These are phyloP conservation scores for Tolmerus cingulatus DNA, from an alignment of 2,888 invertebrate species.

Conservation along the genomic window DNA sequence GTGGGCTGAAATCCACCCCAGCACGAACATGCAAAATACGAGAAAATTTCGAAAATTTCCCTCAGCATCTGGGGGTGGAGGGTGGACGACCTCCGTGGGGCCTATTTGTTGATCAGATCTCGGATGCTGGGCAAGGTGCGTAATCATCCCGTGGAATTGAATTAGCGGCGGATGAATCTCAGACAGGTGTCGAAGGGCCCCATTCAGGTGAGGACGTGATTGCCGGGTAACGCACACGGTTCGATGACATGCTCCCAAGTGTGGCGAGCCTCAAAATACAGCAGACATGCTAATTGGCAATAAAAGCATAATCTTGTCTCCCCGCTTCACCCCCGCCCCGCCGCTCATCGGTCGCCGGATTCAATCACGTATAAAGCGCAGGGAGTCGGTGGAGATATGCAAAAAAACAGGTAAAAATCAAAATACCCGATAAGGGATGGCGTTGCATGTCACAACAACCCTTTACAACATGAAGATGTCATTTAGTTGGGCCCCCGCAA, in stretches of 20 bases:
- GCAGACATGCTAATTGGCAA: slow-evolving; percentile 39
- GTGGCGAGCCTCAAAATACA: neutral
- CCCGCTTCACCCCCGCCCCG: neutral
- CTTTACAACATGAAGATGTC: slow-evolving; percentile 42
- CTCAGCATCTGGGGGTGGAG: neutral
- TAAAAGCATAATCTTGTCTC: slow-evolving; percentile 34
- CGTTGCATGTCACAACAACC: slow-evolving; percentile 42
- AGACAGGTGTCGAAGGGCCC: slow-evolving; percentile 1
- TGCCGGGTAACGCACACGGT: neutral
- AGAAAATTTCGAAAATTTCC: neutral
- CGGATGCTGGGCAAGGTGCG: neutral
- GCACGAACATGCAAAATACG: neutral
- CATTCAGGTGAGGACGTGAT: neutral
- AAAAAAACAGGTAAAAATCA: neutral
- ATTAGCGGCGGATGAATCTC: neutral
- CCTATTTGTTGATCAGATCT: slow-evolving; percentile 24
- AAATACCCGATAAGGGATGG: neutral
- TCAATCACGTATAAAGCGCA: neutral
- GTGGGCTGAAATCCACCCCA: neutral
- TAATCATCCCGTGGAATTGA: slow-evolving; percentile 12
- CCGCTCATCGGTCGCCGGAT: neutral
- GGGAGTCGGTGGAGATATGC: neutral
- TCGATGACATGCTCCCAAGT: neutral
- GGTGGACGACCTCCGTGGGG: neutral
- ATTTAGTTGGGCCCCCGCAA: slow-evolving; percentile 22